These are phyloP conservation scores for Eupeodes latifasciatus DNA, from an alignment of 2,888 invertebrate genomes.

Conservation along the genomic window DNA sequence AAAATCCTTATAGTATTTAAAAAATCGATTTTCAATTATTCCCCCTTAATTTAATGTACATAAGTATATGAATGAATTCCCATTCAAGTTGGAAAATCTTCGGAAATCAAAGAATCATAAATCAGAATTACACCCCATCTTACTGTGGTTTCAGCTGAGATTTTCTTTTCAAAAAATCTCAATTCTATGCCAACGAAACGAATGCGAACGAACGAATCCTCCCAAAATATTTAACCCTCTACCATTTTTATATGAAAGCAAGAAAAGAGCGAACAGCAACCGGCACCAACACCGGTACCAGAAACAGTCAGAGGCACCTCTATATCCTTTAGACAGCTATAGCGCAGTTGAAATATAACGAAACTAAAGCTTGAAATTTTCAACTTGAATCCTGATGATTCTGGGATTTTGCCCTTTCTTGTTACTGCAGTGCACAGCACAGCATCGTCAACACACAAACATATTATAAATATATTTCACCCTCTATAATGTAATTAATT, in stretches of 20 bases:
- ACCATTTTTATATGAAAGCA: no score
- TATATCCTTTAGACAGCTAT: neutral
- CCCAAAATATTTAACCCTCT: slow-evolving; percentile 2
- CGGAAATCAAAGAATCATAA: slow-evolving; percentile 57
- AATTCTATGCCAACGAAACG: neutral
- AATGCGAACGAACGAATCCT: neutral
- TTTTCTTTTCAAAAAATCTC: slow-evolving; percentile 19
- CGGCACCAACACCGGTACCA: neutral
- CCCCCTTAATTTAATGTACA: no score
- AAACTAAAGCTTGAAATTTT: slow-evolving; percentile 25
- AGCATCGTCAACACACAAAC: slow-evolving; percentile 8
- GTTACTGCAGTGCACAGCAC: slow-evolving; percentile 18
- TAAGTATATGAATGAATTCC: neutral
- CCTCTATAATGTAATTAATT: slow-evolving; percentile 64
- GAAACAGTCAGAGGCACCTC: neutral
- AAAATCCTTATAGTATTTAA: neutral
- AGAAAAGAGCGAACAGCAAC: no score
- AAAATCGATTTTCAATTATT: slow-evolving; percentile 24
- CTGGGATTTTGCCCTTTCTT: slow-evolving; percentile 22
- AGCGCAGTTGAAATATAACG: neutral
- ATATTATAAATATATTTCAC: neutral
- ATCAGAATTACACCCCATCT: slow-evolving; percentile 42
- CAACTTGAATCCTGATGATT: slow-evolving; percentile 53
- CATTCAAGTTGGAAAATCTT: slow-evolving; percentile 5
- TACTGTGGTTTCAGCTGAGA: slow-evolving; percentile 48